Evolutionary conservation across 2,797 vertebrate species (phyloP).

Genomic region (Hippocampus kuda): DNA sequence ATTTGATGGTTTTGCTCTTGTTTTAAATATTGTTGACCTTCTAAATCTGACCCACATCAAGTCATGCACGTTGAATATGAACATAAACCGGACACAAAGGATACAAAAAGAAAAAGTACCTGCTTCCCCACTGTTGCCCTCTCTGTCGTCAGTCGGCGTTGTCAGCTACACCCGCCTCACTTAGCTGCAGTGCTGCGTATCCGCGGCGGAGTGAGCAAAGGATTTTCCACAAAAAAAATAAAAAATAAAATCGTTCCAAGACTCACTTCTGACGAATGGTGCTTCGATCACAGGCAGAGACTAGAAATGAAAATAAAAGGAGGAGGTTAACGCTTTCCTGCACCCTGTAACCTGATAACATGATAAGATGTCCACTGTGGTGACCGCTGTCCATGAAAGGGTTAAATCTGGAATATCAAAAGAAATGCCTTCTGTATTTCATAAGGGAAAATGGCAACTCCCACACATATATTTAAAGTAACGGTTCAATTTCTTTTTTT

Average conservation of each 20-base stretch:
- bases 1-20: no score
- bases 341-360: no score
- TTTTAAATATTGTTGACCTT: no score
- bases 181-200: slow-evolving; percentile 7
- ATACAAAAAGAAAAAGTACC: slow-evolving; percentile 20
- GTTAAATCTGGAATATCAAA: not conserved
- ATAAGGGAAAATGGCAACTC: not conserved
- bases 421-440: not conserved
- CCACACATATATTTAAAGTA: not conserved
- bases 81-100: not conserved
- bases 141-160: slow-evolving; percentile 6
- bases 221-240: not conserved
- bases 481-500: not conserved
- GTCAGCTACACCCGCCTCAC: slow-evolving; percentile 9
- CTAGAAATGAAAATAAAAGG: slow-evolving; percentile 8
- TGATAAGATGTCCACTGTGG: no score
- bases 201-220: slow-evolving; percentile 11
- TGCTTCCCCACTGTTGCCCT: slow-evolving; percentile 4
- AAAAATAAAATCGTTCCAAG: not conserved
- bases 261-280: not conserved
- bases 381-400: no score
- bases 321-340: not conserved
- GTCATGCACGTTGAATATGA: not conserved
- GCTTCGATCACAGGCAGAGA: not conserved
- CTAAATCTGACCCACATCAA: no score